Evolutionary conservation across 2,797 vertebrate genomes (phyloP).

Genomic region (Thalassophryne amazonica): DNA sequence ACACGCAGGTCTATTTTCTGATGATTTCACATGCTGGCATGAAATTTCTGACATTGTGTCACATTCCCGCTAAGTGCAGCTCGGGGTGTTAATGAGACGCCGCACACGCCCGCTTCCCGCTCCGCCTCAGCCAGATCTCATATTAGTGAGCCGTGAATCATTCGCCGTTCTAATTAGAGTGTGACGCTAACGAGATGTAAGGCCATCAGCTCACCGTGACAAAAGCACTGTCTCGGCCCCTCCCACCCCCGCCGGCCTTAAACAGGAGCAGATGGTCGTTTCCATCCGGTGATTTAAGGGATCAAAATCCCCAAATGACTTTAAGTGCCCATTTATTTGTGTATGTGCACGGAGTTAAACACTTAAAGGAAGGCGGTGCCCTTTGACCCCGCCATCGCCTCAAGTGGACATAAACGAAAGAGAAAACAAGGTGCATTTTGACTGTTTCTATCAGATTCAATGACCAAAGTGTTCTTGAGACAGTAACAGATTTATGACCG

Average conservation of each 20-base stretch:
- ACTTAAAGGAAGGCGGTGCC: constrained; percentile 41
- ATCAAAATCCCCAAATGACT: constrained; percentile 64
- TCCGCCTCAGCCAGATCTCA: constrained; percentile 22
- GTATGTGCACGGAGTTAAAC: constrained; percentile 67
- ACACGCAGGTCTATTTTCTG: background rate
- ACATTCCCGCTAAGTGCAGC: background rate
- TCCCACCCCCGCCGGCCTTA: constrained; percentile 17
- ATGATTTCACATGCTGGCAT: background rate
- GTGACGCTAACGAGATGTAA: constrained; percentile 52
- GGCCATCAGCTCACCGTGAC: constrained; percentile 18
- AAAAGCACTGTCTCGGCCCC: constrained; percentile 2
- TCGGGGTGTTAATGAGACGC: constrained; percentile 7
- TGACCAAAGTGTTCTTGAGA: no score
- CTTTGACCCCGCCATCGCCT: constrained; percentile 8
- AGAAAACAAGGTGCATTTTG: no score
- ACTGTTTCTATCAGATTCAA: no score
- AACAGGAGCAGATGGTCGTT: constrained; percentile 64
- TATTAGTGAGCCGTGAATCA: constrained; percentile 40
- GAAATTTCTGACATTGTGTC: background rate
- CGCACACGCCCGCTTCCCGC: constrained; percentile 26
- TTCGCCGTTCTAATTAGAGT: constrained; percentile 54
- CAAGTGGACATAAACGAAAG: no score
- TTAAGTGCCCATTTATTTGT: constrained; percentile 67
- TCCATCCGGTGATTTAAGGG: constrained; percentile 41
- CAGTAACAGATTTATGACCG: no score